phyloP scores from a whole-genome alignment of 2,888 invertebrate species.

The Dynastes grantii region DNA sequence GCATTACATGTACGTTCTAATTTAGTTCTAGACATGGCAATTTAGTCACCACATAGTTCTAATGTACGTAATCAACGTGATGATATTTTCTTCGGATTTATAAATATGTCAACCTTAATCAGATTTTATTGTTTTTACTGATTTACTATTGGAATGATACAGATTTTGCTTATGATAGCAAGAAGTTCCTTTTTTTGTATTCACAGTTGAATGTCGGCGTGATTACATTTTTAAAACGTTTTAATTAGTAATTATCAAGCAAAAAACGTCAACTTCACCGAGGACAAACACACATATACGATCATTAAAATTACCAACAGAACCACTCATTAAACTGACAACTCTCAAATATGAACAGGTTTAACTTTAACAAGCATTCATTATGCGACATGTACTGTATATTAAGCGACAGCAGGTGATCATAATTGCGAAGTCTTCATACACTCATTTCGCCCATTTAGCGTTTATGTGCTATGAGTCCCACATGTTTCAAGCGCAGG shows the following conservation, averaged over 20 bases:
- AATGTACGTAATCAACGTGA: too few relatives aligned
- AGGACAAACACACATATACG: neutral
- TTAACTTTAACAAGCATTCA: slow-evolving; percentile 27
- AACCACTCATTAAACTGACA: slow-evolving; percentile 30
- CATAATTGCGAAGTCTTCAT: slow-evolving; percentile 27
- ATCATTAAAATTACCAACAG: slow-evolving; percentile 23
- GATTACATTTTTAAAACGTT: neutral
- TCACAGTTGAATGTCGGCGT: neutral
- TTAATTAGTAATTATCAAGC: neutral
- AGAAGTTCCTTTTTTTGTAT: too few relatives aligned
- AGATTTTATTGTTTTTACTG: too few relatives aligned
- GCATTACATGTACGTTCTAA: too few relatives aligned
- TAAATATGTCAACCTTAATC: too few relatives aligned
- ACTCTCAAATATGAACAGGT: slow-evolving; percentile 39
- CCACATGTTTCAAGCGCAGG: slow-evolving; percentile 1
- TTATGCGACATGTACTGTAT: slow-evolving; percentile 29
- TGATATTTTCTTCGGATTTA: too few relatives aligned
- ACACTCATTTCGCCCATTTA: slow-evolving; percentile 24
- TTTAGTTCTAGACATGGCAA: too few relatives aligned
- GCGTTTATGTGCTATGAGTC: neutral
- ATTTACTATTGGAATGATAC: too few relatives aligned
- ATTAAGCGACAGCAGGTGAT: slow-evolving; percentile 33
- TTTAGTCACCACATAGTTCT: too few relatives aligned
- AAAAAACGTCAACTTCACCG: neutral
- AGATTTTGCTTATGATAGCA: too few relatives aligned